Base-by-base conservation (phyloP, 2,797 vertebrate species). In the Catharus ustulatus region DNA sequence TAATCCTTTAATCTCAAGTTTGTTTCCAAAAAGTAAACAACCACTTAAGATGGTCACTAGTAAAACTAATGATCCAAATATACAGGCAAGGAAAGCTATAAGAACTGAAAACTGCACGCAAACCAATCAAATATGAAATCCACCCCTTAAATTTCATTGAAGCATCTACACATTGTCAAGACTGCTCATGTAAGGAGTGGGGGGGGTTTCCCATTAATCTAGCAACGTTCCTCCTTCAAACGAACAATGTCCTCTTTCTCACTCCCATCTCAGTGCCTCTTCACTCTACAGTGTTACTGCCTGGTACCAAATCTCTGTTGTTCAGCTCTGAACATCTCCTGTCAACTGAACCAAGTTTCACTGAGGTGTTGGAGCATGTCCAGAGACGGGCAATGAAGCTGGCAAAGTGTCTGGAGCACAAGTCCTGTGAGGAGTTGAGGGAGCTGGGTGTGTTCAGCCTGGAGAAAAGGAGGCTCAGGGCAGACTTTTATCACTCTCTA, bases 41-140 rank as follows among this genome's bases (percentile, higher is more conserved):
- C 34, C 24, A 52, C 21, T 51, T 73, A 42, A 85, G n/a, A 79
- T 21, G 89, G 43, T 79, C 83, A 91, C 45, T 83, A 86, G 64
- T 17, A 94, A 95, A 94, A 82, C 34, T 82, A 96, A 80, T 69
- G 58, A 93, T 32, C 24, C 52, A 75, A 77, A 74, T 72, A 85
- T 7, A 80, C 5, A 29, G 76, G 74, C 86, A 90, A n/a, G 29
- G 19, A 94, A 87, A 92, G n/a, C 19, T 54, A 0, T 43, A 52
- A 32, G 40, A 95, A 88, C 27, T 71, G 43, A 94, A 87, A 86
- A 54, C 21, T 84, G 51, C 48, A 87, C 49, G 13, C 15, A 92
- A 95, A 75, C 34, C 75, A 84, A 92, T 15, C 22, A 55, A 85
- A 87, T 82, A 91, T 15, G 1, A 89, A 89, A 96, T 20, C 43